phyloP scores from a whole-genome alignment of 2,888 invertebrate species.

The Psylliodes chrysocephalus region DNA sequence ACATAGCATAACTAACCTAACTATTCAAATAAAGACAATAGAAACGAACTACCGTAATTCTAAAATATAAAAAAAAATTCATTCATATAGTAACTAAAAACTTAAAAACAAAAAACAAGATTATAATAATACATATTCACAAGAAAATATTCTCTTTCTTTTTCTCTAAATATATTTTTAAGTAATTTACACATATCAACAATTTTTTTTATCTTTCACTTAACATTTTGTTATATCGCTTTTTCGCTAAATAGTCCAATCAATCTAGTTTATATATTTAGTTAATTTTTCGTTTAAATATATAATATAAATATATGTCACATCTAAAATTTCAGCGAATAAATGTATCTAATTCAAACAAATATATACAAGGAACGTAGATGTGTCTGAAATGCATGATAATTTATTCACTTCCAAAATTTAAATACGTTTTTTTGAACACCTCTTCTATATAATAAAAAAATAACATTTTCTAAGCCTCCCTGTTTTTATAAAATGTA shows the following conservation, averaged over 20 bases:
- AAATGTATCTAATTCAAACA: too few relatives aligned
- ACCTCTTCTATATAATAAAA: too few relatives aligned
- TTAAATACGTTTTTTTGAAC: too few relatives aligned
- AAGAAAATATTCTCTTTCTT: slow-evolving; percentile 33
- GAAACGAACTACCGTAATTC: slow-evolving; percentile 27
- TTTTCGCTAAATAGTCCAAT: slow-evolving; percentile 7
- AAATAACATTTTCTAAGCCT: too few relatives aligned
- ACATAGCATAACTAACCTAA: too few relatives aligned
- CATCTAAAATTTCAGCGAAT: not conserved
- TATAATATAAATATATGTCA: not conserved
- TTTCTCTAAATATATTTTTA: slow-evolving; percentile 20
- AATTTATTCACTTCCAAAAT: too few relatives aligned
- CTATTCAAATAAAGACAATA: too few relatives aligned
- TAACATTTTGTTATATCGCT: too few relatives aligned
- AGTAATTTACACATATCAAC: slow-evolving; percentile 25
- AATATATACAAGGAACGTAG: too few relatives aligned
- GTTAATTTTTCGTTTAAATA: not conserved
- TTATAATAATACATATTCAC: slow-evolving; percentile 35
- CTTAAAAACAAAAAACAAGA: slow-evolving; percentile 29
- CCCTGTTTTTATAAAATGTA: too few relatives aligned
- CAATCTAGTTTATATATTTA: slow-evolving; percentile 3
- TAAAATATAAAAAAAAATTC: slow-evolving; percentile 32
- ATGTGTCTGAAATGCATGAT: too few relatives aligned
- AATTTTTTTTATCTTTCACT: slow-evolving; percentile 16
- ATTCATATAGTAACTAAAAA: slow-evolving; percentile 31